Conservation (phyloP, 2,113 vertebrate species). For the Crotalus horridus region DNA sequence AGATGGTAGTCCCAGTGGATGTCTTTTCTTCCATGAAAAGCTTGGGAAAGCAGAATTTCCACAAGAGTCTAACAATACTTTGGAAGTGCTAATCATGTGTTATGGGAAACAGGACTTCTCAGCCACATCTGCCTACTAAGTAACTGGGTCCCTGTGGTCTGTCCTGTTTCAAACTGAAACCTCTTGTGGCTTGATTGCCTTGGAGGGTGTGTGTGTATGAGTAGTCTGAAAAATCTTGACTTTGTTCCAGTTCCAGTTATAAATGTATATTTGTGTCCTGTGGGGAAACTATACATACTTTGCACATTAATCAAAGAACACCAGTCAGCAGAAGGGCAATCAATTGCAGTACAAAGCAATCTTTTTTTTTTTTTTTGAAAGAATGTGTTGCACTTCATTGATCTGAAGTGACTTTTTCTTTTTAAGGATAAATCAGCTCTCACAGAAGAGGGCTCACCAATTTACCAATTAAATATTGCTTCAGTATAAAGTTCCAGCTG, state of each 20-base stretch:
- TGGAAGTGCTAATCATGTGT: constrained; percentile 34
- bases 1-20: constrained; percentile 35
- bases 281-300: constrained; percentile 30
- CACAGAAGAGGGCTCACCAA: constrained; percentile 19
- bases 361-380: background rate
- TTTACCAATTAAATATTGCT: constrained; percentile 9
- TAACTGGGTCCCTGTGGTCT: constrained; percentile 39
- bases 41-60: constrained; percentile 31
- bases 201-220: constrained; percentile 7
- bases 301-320: constrained; percentile 36
- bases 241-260: constrained; percentile 40
- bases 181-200: constrained; percentile 40
- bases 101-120: constrained; percentile 35
- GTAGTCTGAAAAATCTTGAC: constrained; percentile 43
- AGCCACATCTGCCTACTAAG: constrained; percentile 44
- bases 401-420: background rate
- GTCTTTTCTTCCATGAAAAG: constrained; percentile 29
- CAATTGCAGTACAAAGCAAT: background rate
- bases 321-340: background rate
- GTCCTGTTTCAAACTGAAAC: constrained; percentile 49
- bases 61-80: constrained; percentile 34
- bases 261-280: constrained; percentile 27
- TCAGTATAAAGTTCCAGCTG: constrained; percentile 19
- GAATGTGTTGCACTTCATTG: constrained; percentile 17
- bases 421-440: constrained; percentile 15